Base-by-base conservation (phyloP, 2,888 invertebrate genomes). In the Mechanitis messenoides region DNA sequence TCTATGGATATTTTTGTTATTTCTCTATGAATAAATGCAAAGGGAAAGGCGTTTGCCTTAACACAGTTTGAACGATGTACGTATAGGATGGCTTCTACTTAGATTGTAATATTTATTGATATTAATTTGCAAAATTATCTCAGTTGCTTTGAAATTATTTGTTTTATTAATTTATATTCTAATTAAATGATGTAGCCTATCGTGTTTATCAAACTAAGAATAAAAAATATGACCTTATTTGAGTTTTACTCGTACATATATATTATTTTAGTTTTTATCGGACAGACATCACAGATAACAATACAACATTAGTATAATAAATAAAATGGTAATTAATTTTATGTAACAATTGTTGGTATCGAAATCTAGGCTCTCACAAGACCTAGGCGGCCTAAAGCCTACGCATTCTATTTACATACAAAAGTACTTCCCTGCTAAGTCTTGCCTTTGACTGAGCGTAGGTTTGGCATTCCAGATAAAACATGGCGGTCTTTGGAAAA, bases 31-130 rank as follows among this genome's bases (percentile, higher is more conserved):
- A 90, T 88, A 88, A 87, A 85, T 85, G 83, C 81, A 80, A 86
- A 89, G 87, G 84, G 89, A 88, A 89, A 89, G 90, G 88, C 82
- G 90, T 84, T 89, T 79, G 83, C 89, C 88, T 89, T 88, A 88
- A 83, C 89, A 90, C 85, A 89, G 81, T 87, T 88, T 76, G 81
- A 76, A 73, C 75, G 81, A 79, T 78, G 80, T 76, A 77, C 75
- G 77, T 71, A 74, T 75, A 78, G 78, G 80, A 80, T 81, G 80
- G 73, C 77, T 77, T 78, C 75, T 76, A 61, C 63, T 66, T 60
- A 74, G 73, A 76, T 76, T 76, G 72, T 74, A 74, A 72, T 72
- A 72, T 74, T 73, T 74, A 72, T 74, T 72, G 70, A 66, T 68
- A 67, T 71, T 72, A 71, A 75, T 75, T 72, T 66, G 57, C 55